Base-by-base conservation (phyloP, 2,113 vertebrate genomes). In the Arothron firmamentum region DNA sequence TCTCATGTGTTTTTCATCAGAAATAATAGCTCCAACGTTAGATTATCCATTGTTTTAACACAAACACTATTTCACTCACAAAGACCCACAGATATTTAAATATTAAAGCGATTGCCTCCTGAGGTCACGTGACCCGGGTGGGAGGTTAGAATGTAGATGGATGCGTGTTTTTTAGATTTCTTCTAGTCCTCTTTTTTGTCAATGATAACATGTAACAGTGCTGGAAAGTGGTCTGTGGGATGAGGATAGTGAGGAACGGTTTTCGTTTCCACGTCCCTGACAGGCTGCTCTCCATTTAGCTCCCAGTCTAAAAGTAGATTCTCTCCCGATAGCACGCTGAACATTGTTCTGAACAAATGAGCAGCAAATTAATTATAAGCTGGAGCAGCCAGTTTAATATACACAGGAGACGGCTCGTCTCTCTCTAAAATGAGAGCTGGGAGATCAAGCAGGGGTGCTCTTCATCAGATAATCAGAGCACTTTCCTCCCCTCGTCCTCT, bases 321-420 rank as follows among this genome's bases (percentile, higher is more conserved):
- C 21, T 56, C 34, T 52, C 61, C 56, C 42, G 56, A 66, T 71
- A 72, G 50, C 58, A 52, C 55, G 59, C 52, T 56, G 41, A 63
- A 59, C 79, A 87, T 86, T 71, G 88, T 88, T 87, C 69, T 54
- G 56, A 62, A 68, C 73, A 81, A 86, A 88, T 75, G 75, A 83
- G 75, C 62, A 31, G 70, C 74, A 82, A 88, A 82, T 90, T 87
- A 88, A 90, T 90, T 86, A 82, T 75, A 65, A 77, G 68, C 64
- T 59, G 64, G 57, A 19, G n/a, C 62, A 63, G 64, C 52, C 52
- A 25, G 13, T 69, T 70, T 82, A 74, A 83, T 69, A 74, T 70
- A 85, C 86, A 78, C 86, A 25, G 18, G 72, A 74, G 84, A 70
- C 75, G 18, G 51, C 63, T 71, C 75, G 77, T 85, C 82, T 80